Evolutionary conservation across 1,140 invertebrate species (phyloP).

Genomic region (Heliconius eleuchia): DNA sequence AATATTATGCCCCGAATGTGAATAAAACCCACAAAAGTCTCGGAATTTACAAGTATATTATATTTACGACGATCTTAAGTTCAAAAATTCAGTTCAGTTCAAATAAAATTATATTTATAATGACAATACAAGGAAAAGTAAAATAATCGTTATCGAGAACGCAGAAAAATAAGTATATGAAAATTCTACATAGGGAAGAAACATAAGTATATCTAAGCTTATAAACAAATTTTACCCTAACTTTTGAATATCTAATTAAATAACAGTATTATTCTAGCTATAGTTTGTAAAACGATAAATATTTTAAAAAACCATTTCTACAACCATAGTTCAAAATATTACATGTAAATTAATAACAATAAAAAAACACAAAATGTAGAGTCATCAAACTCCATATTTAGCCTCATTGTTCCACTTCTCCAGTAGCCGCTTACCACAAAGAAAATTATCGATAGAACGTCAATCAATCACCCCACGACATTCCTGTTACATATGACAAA

Average conservation of each 20-base stretch:
- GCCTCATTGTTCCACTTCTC: slow-evolving; percentile 31
- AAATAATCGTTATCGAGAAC: no score
- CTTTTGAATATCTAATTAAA: neutral
- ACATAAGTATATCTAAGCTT: neutral
- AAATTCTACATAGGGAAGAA: neutral
- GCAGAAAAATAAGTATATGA: neutral
- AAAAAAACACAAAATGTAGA: slow-evolving; percentile 10
- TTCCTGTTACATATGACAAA: slow-evolving; percentile 40
- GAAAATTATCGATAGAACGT: slow-evolving; percentile 66
- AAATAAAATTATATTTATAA: no score
- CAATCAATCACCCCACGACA: slow-evolving; percentile 66
- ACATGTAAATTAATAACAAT: slow-evolving; percentile 3
- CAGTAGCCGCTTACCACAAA: slow-evolving; percentile 63
- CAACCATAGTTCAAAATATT: neutral
- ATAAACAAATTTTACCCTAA: neutral
- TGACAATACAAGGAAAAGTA: no score
- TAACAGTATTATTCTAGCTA: neutral
- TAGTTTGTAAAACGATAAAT: neutral
- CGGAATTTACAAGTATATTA: no score
- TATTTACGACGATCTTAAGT: no score
- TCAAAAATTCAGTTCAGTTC: no score
- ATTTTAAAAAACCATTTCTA: neutral
- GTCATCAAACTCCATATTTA: slow-evolving; percentile 20
- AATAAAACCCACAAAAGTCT: no score
- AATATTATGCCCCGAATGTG: no score